Evolutionary conservation across 2,113 vertebrate species (phyloP).

Genomic region (Lagopus leucura): DNA sequence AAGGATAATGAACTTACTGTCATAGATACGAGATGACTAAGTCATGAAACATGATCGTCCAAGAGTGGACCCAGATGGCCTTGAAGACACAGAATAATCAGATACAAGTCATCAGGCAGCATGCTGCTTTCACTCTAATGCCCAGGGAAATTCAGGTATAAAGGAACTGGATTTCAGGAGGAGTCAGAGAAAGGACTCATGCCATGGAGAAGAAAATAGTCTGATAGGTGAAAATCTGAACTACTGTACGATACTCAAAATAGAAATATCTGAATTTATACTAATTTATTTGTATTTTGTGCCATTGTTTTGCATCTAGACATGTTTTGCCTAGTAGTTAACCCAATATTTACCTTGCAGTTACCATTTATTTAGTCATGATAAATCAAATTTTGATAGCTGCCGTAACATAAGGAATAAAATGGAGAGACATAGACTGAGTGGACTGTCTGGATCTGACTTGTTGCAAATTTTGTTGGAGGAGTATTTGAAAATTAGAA

Average conservation of each 20-base stretch:
- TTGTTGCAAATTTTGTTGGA: not conserved
- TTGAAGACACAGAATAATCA: slow-evolving; percentile 17
- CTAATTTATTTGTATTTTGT: not conserved
- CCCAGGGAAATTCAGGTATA: not conserved
- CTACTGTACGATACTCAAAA: not conserved
- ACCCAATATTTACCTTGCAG: not conserved
- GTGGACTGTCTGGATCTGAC: not conserved
- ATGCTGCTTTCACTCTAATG: not conserved
- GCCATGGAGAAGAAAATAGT: not conserved
- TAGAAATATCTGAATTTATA: not conserved
- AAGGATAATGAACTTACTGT: slow-evolving; percentile 16
- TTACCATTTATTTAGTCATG: not conserved
- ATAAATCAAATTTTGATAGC: not conserved
- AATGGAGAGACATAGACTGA: not conserved
- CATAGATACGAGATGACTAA: slow-evolving; percentile 18
- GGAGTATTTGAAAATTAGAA: not conserved
- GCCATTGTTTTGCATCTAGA: not conserved
- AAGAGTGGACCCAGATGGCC: slow-evolving; percentile 32
- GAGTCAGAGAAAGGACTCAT: not conserved
- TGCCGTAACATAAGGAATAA: not conserved
- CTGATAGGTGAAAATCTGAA: not conserved
- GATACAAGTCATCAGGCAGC: slow-evolving; percentile 33
- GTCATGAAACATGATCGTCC: not conserved
- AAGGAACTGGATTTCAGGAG: not conserved
- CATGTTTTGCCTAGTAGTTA: not conserved